These are phyloP conservation scores for Sinohyriopsis cumingii DNA, from an alignment of 2,888 invertebrate genomes.

Conservation along the genomic window DNA sequence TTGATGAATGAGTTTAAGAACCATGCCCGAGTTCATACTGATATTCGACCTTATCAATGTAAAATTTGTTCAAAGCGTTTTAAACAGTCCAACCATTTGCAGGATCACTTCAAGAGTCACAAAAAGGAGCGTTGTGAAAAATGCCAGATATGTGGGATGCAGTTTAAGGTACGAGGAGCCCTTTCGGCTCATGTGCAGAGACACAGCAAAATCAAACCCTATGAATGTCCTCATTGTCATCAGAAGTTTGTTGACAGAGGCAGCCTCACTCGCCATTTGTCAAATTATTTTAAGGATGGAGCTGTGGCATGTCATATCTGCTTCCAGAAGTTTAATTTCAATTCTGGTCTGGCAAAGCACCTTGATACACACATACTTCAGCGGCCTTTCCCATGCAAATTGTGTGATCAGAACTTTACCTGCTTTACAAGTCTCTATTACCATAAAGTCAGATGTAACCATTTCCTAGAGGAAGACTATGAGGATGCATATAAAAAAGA, in stretches of 20 bases:
- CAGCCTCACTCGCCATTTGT: constrained; percentile 30
- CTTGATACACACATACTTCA: constrained; percentile 31
- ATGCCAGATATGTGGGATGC: constrained; percentile 25
- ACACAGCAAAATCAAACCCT: constrained; percentile 36
- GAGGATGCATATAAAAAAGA: neutral
- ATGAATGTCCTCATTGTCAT: constrained; percentile 33
- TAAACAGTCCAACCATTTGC: constrained; percentile 36
- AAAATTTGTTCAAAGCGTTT: constrained; percentile 27
- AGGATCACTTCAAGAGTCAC: constrained; percentile 27
- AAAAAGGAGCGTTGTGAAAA: constrained; percentile 18
- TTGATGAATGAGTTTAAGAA: constrained; percentile 33
- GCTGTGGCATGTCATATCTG: constrained; percentile 31
- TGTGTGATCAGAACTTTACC: constrained; percentile 24
- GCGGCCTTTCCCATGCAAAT: constrained; percentile 26
- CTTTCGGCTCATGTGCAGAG: constrained; percentile 26
- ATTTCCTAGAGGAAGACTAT: constrained; percentile 19
- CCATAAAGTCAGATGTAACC: constrained; percentile 28
- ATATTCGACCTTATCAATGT: constrained; percentile 34
- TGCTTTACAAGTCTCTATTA: constrained; percentile 27
- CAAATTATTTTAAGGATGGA: constrained; percentile 24
- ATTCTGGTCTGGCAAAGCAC: constrained; percentile 26
- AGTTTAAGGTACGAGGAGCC: constrained; percentile 31
- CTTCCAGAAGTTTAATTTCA: constrained; percentile 25
- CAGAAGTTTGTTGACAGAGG: constrained; percentile 30
- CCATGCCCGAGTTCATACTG: constrained; percentile 33